Base-by-base conservation (phyloP, 2,797 vertebrate species). In the Pristis pectinata region DNA sequence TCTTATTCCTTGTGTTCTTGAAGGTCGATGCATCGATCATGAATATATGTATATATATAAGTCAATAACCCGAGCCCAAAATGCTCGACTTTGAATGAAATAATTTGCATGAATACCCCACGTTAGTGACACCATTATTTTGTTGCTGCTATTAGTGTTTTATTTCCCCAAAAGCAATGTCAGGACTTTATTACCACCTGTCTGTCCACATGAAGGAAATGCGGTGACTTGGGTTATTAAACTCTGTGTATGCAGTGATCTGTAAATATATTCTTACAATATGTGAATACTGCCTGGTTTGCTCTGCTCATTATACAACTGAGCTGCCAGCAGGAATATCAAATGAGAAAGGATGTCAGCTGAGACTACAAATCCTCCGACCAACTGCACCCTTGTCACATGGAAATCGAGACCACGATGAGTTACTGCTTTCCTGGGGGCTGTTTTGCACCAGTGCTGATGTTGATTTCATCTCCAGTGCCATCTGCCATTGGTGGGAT, bases 121-220 rank as follows among this genome's bases (percentile, higher is more conserved):
- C 1, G 49, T 24, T 19, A 74, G 24, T 44, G 34, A 17, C 64
- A 74, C 67, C 70, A 53, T 93, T 93, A 93, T 13, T 49, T 93
- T 93, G 44, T 53, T 53, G 49, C 70, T 74, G n/a, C 72, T 93
- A 53, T 67, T 13, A 41, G 64, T 74, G 37, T 34, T 49, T 53
- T 53, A 93, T 70, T 91, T 91, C 91, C 64, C 67, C 91, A 27
- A 72, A 72, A 93, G 67, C 91, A 30, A 34, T 34, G 70, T 30
- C 92, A 70, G 64, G 44, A 53, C 67, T 34, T 93, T 93, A 93
- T 93, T 74, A 93, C 92, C 15, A 72, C 41, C 41, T 93, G 70
- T 93, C 92, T 53, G 27, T 15, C 41, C 41, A 44, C 10, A 53
- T 53, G 70, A 93, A 72, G 27, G 44, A 72, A 34, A 70, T 22